Evolutionary conservation across 2,797 vertebrate species (phyloP), one percentile per base, ranked within the genome.

Genomic region (Urosaurus nigricauda): DNA sequence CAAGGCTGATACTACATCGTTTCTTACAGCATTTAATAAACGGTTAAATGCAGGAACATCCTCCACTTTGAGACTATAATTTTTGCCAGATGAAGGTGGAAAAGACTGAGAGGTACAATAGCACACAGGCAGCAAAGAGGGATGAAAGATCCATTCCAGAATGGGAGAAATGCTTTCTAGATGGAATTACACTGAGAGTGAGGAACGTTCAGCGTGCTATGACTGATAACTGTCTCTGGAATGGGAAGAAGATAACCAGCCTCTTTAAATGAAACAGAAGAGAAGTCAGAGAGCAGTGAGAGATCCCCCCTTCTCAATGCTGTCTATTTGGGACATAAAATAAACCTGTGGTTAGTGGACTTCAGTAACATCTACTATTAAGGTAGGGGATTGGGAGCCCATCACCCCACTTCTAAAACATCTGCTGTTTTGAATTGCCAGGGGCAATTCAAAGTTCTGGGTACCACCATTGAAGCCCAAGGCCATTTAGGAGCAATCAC

Each of bases 11-110:
- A 92, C 94, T 83, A 91, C 94, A 95, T 91, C 0, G 0, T 86
- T 94, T 96, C 93, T 94, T 91, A 89, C 90, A 92, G 90, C 80
- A 93, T 95, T 94, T 94, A 96, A 93, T 95, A 95, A 94, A 92
- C 85, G 68, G 74, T 75, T 92, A 85, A 94, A 90, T 94, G 90
- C 92, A 94, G 93, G 89, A 92, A 95, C 95, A 91, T 93, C 90
- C 90, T 94, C 83, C 90, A 83, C 93, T 94, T 94, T 95, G 94
- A 93, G 93, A 93, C 77, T 84, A 80, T 96, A 95, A 95, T 95
- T 94, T 94, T 88, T 92, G 92, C 92, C 95, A 95, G 94, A 94
- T 94, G 94, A 90, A 94, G 86, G 82, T 92, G 91, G 35, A 91
- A 85, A 79, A 29, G 43, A 82, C 29, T 77, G 79, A 19, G 73